Evolutionary conservation across 2,797 vertebrate genomes (phyloP).

Genomic region (Cheirogaleus major): DNA sequence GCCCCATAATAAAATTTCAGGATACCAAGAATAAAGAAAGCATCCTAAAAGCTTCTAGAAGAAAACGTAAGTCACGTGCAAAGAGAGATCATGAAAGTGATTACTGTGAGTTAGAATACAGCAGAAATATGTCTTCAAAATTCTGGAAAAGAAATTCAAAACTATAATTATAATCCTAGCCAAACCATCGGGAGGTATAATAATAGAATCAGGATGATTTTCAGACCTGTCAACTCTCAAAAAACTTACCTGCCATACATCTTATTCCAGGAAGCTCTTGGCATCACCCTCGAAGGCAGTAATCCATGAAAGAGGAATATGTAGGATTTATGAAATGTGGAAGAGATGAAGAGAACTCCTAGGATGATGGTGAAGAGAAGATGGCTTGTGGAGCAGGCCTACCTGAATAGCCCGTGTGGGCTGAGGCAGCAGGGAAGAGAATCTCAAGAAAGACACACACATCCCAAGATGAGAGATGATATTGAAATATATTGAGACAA

Average conservation of each 20-base stretch:
- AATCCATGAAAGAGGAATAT: not conserved
- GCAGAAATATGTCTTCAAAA: not conserved
- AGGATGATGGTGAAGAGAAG: not conserved
- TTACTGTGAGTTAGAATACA: not conserved
- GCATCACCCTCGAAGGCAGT: not conserved
- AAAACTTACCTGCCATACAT: not conserved
- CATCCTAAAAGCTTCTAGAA: not conserved
- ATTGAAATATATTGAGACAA: not conserved
- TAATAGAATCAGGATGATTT: conserved; percentile 21
- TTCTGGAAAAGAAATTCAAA: not conserved
- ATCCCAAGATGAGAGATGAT: no score
- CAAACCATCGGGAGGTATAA: conserved; percentile 29
- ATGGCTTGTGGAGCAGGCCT: not conserved
- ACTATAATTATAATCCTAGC: not conserved
- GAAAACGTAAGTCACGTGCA: not conserved
- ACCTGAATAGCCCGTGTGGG: not conserved
- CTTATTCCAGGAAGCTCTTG: conserved; percentile 41
- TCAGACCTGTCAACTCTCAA: conserved; percentile 28
- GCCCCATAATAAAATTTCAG: not conserved
- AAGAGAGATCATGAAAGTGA: not conserved
- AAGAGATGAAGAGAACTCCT: not conserved
- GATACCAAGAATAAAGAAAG: not conserved
- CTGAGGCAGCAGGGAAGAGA: no score
- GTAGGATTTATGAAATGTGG: not conserved
- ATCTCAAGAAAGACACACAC: no score